Evolutionary conservation across 2,113 vertebrate species (phyloP).

Genomic region (Erythrocercus mccallii): DNA sequence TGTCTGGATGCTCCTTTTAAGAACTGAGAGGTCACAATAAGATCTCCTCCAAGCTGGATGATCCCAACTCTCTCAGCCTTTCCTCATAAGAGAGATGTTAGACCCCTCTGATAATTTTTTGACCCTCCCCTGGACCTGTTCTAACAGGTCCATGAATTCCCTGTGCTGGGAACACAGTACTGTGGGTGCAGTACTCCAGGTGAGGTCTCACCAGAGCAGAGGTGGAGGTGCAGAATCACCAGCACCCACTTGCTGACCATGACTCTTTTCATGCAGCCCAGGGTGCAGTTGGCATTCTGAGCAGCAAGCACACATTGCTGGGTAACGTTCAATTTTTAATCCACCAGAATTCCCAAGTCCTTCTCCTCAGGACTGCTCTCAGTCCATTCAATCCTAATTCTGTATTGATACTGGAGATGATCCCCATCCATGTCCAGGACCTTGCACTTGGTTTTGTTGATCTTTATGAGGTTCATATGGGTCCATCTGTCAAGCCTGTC

Average conservation of each 20-base stretch:
- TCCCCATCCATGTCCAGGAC: background rate
- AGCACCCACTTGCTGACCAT: background rate
- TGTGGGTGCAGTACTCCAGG: background rate
- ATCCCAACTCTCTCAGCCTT: background rate
- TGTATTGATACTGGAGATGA: background rate
- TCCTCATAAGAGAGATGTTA: background rate
- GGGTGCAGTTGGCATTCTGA: rapidly evolving
- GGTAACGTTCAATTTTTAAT: background rate
- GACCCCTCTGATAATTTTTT: background rate
- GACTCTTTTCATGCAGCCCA: background rate
- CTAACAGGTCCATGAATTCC: background rate
- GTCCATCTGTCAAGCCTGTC: background rate
- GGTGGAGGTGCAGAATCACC: background rate
- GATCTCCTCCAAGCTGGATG: background rate
- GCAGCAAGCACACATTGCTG: rapidly evolving
- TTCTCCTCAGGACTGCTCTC: background rate
- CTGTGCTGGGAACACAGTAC: background rate
- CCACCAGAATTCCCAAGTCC: background rate
- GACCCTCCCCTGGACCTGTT: background rate
- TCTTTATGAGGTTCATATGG: background rate
- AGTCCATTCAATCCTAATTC: background rate
- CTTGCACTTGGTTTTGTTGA: background rate
- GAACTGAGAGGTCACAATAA: background rate
- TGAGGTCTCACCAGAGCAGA: background rate
- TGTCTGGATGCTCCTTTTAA: background rate